Evolutionary conservation across 2,797 vertebrate genomes (phyloP).

Genomic region (Hemibagrus guttatus): DNA sequence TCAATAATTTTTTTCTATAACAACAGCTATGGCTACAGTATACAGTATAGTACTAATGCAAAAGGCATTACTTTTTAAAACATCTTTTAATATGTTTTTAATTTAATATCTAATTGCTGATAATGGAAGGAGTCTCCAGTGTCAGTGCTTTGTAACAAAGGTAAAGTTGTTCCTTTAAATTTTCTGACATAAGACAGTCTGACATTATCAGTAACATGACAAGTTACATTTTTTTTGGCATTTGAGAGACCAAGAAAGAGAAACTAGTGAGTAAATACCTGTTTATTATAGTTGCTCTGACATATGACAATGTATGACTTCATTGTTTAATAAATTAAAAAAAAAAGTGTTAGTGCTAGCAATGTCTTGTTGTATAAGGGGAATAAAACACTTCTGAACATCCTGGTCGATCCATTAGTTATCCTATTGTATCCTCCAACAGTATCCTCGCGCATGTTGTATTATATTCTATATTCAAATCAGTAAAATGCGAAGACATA

Average conservation of each 20-base stretch:
- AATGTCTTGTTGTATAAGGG: background rate
- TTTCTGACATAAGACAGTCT: background rate
- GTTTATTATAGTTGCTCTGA: background rate
- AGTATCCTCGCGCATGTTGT: background rate
- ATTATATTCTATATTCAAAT: background rate
- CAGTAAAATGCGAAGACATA: background rate
- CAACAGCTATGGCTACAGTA: background rate
- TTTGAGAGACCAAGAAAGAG: background rate
- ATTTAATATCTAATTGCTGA: background rate
- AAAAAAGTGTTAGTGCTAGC: background rate
- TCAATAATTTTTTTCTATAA: background rate
- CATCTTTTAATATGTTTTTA: background rate
- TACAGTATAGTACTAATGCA: too few species aligned
- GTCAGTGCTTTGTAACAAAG: background rate
- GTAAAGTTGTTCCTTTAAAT: background rate
- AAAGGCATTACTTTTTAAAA: background rate
- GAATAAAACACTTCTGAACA: background rate
- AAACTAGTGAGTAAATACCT: background rate
- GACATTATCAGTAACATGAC: background rate
- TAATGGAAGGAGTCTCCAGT: background rate
- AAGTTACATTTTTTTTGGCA: background rate
- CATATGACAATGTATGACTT: background rate
- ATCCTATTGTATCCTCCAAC: too few species aligned
- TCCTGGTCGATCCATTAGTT: background rate
- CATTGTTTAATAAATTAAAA: background rate